Evolutionary conservation across 2,888 invertebrate species (phyloP).

Genomic region (Alviniconcha strummeri): DNA sequence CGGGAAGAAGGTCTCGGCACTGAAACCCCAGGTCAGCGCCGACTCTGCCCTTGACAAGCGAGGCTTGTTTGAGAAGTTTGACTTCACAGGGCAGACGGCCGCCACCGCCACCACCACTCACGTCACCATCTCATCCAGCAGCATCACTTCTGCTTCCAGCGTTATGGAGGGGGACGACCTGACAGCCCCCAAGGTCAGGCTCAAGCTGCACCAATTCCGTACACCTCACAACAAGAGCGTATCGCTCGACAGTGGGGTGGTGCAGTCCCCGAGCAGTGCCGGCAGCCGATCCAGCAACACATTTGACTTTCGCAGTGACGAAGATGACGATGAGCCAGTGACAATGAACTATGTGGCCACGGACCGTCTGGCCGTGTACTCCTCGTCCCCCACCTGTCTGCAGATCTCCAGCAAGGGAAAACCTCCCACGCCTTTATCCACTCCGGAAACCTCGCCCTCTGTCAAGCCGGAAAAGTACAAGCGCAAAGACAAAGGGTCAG

Average conservation of each 20-base stretch:
- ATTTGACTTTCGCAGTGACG: conserved; percentile 67
- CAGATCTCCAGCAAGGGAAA: conserved; percentile 61
- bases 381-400: conserved; percentile 56
- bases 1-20: conserved; percentile 20
- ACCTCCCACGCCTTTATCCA: conserved; percentile 35
- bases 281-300: conserved; percentile 44
- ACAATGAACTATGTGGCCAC: conserved; percentile 39
- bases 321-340: conserved; percentile 58
- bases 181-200: conserved; percentile 40
- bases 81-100: conserved; percentile 33
- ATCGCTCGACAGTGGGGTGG: conserved; percentile 35
- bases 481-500: conserved; percentile 58
- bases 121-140: conserved; percentile 7
- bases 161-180: conserved; percentile 17
- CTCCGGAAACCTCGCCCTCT: conserved; percentile 48
- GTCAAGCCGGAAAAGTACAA: conserved; percentile 62
- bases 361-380: conserved; percentile 48
- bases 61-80: conserved; percentile 49
- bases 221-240: conserved; percentile 46
- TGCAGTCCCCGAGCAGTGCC: conserved; percentile 30
- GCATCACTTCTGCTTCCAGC: background rate
- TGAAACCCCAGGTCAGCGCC: conserved; percentile 31
- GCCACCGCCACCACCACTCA: background rate
- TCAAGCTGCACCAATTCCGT: conserved; percentile 46
- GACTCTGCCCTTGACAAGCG: conserved; percentile 35